Conservation (phyloP, 2,113 vertebrate species). For the Acanthisitta chloris region DNA sequence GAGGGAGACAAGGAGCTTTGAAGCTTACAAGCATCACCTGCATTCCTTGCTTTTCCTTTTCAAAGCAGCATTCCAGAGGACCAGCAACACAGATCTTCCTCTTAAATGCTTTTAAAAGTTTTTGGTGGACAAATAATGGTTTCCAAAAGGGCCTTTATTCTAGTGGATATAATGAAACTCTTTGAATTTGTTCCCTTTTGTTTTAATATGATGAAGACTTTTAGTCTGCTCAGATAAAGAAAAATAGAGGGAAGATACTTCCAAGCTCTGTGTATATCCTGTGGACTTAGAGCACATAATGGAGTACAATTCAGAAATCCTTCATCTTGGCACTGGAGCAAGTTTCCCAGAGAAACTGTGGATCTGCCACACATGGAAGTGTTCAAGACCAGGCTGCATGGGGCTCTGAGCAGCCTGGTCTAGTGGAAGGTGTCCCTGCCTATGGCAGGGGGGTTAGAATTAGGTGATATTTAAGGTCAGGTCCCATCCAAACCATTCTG, state of each 20-base stretch:
- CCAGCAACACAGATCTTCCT: background rate
- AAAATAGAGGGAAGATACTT: background rate
- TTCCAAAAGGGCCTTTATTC: background rate
- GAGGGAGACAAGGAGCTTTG: background rate
- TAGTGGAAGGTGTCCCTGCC: background rate
- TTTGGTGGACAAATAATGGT: background rate
- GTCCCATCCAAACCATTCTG: background rate
- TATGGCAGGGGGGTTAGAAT: background rate
- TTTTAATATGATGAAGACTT: background rate
- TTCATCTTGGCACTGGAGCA: background rate
- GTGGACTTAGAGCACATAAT: rapidly evolving
- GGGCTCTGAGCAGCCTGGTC: background rate
- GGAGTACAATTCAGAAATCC: background rate
- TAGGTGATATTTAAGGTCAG: background rate
- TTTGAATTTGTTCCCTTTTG: background rate
- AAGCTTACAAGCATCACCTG: background rate
- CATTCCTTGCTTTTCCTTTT: background rate
- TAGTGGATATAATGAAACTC: background rate
- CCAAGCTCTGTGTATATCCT: background rate
- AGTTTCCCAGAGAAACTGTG: background rate
- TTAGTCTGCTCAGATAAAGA: background rate
- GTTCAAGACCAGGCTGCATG: background rate
- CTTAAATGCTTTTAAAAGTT: background rate
- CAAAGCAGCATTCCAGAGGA: background rate
- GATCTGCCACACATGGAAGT: background rate